A percentile compares a stretch with the other conserved stretches of the same genome.
Evolutionary conservation across 30 jellyfish, hydroid and myxozoan genomes (phyloP).

Genomic region (Turritopsis dohrnii): DNA sequence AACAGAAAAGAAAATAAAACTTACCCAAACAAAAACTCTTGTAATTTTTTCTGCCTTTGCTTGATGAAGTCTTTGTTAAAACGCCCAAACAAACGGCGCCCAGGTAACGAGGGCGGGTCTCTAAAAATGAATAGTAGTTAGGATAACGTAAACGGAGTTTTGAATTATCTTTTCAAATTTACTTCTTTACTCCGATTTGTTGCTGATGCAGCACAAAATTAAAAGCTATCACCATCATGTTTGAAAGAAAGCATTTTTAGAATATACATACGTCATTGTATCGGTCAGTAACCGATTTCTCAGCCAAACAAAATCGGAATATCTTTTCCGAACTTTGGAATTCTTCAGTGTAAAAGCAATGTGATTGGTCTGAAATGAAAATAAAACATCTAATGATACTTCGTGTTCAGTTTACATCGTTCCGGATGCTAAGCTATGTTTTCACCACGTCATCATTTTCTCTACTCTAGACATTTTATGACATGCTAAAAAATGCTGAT

Average conservation of each 20-base stretch:
- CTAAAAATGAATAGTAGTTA: constrained; percentile 41
- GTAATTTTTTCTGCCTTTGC: constrained; percentile 78
- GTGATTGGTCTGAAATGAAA: constrained; percentile 76
- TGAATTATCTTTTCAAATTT: too few relatives aligned
- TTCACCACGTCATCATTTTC: too few relatives aligned
- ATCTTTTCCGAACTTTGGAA: constrained; percentile 92
- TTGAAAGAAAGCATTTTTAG: neutral
- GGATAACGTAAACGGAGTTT: too few relatives aligned
- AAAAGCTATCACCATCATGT: too few relatives aligned
- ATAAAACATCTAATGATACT: too few relatives aligned
- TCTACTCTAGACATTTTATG: too few relatives aligned
- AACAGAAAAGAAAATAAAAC: constrained; percentile 12
- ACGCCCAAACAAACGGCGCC: constrained; percentile 80
- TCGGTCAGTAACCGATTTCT: constrained; percentile 76
- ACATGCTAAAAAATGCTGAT: too few relatives aligned
- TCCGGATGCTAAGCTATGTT: too few relatives aligned
- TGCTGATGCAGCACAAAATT: too few relatives aligned
- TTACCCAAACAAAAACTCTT: constrained; percentile 77
- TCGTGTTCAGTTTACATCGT: too few relatives aligned
- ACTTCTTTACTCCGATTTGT: too few relatives aligned
- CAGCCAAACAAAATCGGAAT: constrained; percentile 97
- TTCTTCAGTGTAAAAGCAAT: constrained; percentile 88
- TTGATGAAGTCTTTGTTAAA: constrained; percentile 87
- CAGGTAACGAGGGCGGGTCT: constrained; percentile 86
- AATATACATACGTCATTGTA: constrained; percentile 33